Percentiles rank a stretch among this genome's conserved stretches.
Conservation (phyloP, 2,113 vertebrate genomes). For the Indicator indicator region DNA sequence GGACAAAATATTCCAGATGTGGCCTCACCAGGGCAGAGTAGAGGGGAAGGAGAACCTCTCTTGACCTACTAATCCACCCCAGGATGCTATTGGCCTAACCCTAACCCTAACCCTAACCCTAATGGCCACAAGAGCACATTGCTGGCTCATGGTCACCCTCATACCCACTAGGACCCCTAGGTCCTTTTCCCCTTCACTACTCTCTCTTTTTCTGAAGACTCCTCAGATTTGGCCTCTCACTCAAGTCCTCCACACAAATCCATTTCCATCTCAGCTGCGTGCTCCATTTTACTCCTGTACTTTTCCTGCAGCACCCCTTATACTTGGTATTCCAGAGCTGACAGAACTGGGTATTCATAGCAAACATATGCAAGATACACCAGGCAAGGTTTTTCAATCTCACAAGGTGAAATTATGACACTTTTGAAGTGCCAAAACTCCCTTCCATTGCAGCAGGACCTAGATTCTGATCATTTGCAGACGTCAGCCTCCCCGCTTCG, state of each 20-base stretch:
- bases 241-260: not conserved
- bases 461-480: constrained; percentile 43
- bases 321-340: constrained; percentile 20
- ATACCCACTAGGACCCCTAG: no score
- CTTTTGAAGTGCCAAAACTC: constrained; percentile 52
- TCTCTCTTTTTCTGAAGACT: not conserved
- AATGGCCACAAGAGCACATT: no score
- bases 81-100: no score
- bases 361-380: constrained; percentile 14
- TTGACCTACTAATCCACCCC: no score
- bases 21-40: no score
- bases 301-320: not conserved
- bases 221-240: not conserved
- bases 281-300: not conserved
- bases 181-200: no score
- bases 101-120: no score
- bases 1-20: no score
- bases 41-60: no score
- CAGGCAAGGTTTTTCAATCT: constrained; percentile 35
- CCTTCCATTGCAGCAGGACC: constrained; percentile 16
- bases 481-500: not conserved
- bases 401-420: constrained; percentile 46
- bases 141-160: no score
- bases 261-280: not conserved
- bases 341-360: constrained; percentile 58